Conservation (phyloP, 2,888 invertebrate species). For the Podabrus alpinus region DNA sequence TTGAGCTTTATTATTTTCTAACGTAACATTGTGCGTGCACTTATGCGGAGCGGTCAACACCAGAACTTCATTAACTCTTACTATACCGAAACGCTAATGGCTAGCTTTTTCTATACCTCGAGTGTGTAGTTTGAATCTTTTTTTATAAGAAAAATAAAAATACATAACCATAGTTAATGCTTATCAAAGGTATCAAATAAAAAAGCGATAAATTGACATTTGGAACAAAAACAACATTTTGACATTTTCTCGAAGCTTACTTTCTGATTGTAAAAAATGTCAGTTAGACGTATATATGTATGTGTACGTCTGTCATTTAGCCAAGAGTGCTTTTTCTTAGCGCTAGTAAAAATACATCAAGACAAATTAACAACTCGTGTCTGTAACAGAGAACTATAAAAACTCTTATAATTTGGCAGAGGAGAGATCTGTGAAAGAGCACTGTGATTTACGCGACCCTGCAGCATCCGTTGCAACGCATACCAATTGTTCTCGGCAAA, state of each 20-base stretch:
- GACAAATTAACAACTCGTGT: constrained; percentile 24
- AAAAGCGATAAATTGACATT: neutral
- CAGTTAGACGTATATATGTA: neutral
- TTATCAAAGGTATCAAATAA: neutral
- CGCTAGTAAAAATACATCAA: neutral
- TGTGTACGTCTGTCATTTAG: neutral
- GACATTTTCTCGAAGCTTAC: neutral
- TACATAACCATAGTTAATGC: neutral
- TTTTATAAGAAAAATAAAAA: neutral
- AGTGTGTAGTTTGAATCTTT: neutral
- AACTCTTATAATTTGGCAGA: constrained; percentile 4
- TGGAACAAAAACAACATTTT: neutral
- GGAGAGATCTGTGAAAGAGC: constrained; percentile 25
- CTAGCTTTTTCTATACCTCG: neutral
- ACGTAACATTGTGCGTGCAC: neutral
- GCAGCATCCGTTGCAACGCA: constrained; percentile 29
- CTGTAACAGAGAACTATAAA: constrained; percentile 17
- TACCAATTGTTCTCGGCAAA: constrained; percentile 32
- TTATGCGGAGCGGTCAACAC: neutral
- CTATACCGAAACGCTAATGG: neutral
- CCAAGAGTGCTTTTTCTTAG: neutral
- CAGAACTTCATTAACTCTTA: neutral
- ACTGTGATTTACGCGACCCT: constrained; percentile 32
- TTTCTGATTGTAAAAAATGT: neutral
- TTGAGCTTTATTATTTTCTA: neutral